Evolutionary conservation across 2,113 vertebrate genomes (phyloP).

Genomic region (Pelecanus crispus): DNA sequence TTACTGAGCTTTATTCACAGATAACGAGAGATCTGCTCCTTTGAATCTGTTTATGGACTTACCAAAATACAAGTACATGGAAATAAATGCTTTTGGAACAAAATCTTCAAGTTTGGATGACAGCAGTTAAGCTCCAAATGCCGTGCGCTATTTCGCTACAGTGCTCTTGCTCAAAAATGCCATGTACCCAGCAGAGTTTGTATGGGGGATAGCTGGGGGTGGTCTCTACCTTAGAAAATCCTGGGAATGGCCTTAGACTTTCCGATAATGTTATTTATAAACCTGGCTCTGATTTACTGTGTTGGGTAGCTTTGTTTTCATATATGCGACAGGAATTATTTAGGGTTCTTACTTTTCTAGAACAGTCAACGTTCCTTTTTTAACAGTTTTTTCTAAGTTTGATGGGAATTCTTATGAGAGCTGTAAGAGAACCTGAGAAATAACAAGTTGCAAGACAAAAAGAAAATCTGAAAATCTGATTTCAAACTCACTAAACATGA

Average conservation of each 20-base stretch:
- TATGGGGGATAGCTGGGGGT: too few species aligned
- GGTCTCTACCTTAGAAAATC: background rate
- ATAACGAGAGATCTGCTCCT: background rate
- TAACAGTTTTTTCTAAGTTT: background rate
- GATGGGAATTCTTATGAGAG: background rate
- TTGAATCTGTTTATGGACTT: background rate
- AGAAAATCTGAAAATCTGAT: background rate
- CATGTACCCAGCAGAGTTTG: background rate
- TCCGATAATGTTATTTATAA: background rate
- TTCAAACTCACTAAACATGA: background rate
- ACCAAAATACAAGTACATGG: background rate
- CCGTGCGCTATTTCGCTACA: background rate
- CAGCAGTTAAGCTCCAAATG: background rate
- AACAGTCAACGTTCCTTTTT: background rate
- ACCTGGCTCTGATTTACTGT: background rate
- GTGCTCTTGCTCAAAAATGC: background rate
- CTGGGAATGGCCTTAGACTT: background rate
- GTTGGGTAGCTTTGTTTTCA: background rate
- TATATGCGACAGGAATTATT: background rate
- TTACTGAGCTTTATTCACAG: background rate
- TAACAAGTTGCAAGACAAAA: conserved; percentile 14
- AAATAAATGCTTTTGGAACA: background rate
- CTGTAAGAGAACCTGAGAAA: background rate
- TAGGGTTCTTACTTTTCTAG: background rate
- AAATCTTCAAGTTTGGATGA: background rate